A percentile compares a stretch with the other conserved stretches of the same genome.
Evolutionary conservation across 1,140 invertebrate species (phyloP).

Genomic region (Euborellia annulipes): DNA sequence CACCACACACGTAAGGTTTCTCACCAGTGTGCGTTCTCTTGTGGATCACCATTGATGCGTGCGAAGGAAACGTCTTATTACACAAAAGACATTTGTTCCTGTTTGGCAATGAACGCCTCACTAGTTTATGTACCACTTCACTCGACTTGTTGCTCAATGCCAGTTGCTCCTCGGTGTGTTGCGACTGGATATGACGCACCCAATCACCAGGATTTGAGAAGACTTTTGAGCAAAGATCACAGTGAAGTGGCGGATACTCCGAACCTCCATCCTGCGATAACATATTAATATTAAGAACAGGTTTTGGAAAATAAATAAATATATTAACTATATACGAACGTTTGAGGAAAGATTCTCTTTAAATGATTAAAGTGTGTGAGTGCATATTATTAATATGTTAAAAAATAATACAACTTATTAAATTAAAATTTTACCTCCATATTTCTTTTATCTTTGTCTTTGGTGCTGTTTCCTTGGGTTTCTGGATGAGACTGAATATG

Average conservation of each 20-base stretch:
- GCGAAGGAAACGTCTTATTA: slow-evolving; percentile 57
- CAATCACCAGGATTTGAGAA: slow-evolving; percentile 67
- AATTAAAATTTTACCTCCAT: not conserved
- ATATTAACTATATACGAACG: too few species aligned
- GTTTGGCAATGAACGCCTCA: too few species aligned
- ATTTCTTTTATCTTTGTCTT: slow-evolving; percentile 35
- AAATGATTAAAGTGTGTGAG: too few species aligned
- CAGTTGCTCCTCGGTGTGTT: slow-evolving; percentile 67
- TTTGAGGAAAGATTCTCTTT: too few species aligned
- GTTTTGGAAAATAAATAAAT: too few species aligned
- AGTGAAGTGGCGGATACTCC: slow-evolving; percentile 49
- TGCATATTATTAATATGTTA: too few species aligned
- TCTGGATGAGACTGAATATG: slow-evolving; percentile 55
- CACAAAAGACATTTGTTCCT: slow-evolving; percentile 41
- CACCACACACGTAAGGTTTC: slow-evolving; percentile 50
- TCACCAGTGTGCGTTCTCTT: slow-evolving; percentile 53
- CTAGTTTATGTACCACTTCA: too few species aligned
- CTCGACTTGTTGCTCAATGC: slow-evolving; percentile 55
- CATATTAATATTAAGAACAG: too few species aligned
- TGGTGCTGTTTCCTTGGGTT: slow-evolving; percentile 33
- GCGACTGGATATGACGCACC: slow-evolving; percentile 66
- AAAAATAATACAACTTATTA: too few species aligned
- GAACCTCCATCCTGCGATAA: slow-evolving; percentile 42
- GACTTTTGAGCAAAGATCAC: slow-evolving; percentile 64
- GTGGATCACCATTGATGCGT: slow-evolving; percentile 60